Conservation (phyloP, 2,113 vertebrate genomes). For the Nematolebias whitei region DNA sequence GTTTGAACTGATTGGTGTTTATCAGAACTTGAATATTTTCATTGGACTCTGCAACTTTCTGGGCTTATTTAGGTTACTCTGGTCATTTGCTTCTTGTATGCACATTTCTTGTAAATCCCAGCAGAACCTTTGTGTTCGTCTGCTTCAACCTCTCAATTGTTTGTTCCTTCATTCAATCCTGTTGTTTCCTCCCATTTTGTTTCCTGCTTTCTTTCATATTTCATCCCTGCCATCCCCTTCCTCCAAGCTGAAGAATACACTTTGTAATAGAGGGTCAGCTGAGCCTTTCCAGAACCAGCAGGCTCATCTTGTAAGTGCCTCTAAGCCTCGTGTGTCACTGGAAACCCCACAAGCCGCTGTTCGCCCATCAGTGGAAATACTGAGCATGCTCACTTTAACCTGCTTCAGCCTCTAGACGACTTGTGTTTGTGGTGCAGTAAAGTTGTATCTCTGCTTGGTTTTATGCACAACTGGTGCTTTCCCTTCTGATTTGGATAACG, state of each 20-base stretch:
- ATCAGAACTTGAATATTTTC: no score
- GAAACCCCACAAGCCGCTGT: slow-evolving; percentile 1
- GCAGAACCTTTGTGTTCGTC: background rate
- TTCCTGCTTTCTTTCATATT: background rate
- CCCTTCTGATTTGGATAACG: no score
- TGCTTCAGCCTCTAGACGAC: background rate
- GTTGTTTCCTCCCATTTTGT: slow-evolving; percentile 20
- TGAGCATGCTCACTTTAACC: background rate
- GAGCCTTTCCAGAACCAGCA: slow-evolving; percentile 45
- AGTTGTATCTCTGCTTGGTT: background rate
- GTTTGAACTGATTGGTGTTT: no score
- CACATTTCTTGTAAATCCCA: background rate
- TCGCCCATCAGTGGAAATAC: no score
- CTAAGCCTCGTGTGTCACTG: slow-evolving; percentile 38
- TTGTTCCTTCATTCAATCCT: no score
- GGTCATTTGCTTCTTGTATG: background rate
- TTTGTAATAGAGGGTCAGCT: slow-evolving; percentile 58
- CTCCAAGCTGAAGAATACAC: slow-evolving; percentile 66
- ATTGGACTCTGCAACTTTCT: no score
- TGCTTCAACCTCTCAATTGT: background rate
- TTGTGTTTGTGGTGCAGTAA: background rate
- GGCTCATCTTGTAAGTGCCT: slow-evolving; percentile 65
- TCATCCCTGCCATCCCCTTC: slow-evolving; percentile 19
- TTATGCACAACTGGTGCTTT: no score
- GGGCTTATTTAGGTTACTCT: no score